Base-by-base conservation (phyloP, 2,888 invertebrate species). In the Frankliniella intonsa region DNA sequence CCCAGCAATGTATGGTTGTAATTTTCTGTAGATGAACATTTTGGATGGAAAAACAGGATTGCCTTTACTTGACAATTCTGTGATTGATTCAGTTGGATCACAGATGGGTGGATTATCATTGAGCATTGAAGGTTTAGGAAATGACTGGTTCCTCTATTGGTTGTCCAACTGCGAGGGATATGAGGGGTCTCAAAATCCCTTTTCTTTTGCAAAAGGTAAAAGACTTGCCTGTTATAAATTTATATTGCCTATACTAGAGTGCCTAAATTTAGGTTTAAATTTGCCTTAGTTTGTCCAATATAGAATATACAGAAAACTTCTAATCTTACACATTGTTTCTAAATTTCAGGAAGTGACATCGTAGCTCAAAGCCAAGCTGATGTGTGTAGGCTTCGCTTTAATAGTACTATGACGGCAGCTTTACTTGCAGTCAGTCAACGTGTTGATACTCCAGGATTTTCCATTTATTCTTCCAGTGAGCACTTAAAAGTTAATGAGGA, bases 141-240 rank as follows among this genome's bases (percentile, higher is more conserved):
- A 93, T 85, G 95, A 95, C 87, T 90, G 94, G 87, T 95, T 93
- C 86, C 87, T 95, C 0, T 93, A 93, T 86, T 95, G 95, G 95
- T 91, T 92, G 55, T 91, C 92, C 0, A 92, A 94, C 85, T 94
- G 94, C 85, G 86, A 90, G 88, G 83, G 88, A 88, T 80, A 88
- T 88, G 19, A 90, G 89, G 83, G 89, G 90, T 83, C 89, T 89
- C 49, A 82, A 81, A 55, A 80, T 50, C 81, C 82, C 55, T 85
- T 81, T 14, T 82, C 82, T 27, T 83, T 84, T 79, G 38, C 80
- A 25, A 81, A 83, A 82, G 83, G 84, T 83, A 82, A 25, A 25
- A 5, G 3, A 2, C 38, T 38, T 38, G 38, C 38, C 38, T 38
- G 3, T 38, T 38, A 38, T 5, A 38, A 38, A 3, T 38, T 38